Base-by-base conservation (phyloP, 1,140 invertebrate genomes). In the Gerris buenoi region DNA sequence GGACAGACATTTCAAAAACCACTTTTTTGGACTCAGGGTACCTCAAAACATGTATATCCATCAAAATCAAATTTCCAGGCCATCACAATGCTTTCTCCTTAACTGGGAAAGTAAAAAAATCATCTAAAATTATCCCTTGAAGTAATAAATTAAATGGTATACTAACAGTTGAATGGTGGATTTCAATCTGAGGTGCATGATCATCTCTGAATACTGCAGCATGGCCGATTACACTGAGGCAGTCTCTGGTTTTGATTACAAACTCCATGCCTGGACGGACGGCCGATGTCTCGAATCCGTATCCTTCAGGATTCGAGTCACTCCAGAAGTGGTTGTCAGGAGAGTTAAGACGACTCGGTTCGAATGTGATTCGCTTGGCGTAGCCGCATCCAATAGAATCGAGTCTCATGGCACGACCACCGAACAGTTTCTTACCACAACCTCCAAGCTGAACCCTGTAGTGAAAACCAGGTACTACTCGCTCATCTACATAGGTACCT, bases 281-380 rank as follows among this genome's bases (percentile, higher is more conserved):
- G 0, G 86, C 86, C 26, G 84, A 79, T 0, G 85, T 79, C 71
- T 85, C 83, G 73, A 90, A 84, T 25, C 85, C 88, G 67, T 85
- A 57, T 13, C 88, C 88, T 70, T 87, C 85, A 1, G 85, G 82
- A 73, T 86, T 82, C 59, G 84, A 88, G 76, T 90, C 88, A n/a
- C 86, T 88, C 86, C 87, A 90, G 73, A 90, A 86, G 73, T 82
- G 86, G 75, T 87, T 86, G 70, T 84, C 81, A 65, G 85, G 84
- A 25, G 80, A 76, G 69, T 88, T 85, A 23, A 84, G 75, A 29
- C 80, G 82, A 61, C 87, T 82, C 0, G 86, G 83, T 70, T 83
- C 79, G 76, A 90, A 90, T 5, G 86, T 88, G 25, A 90, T 77
- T 27, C 87, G 79, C 73, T 89, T 89, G 10, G 86, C 88, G 73